phyloP scores from a whole-genome alignment of 1,140 invertebrate genomes.

The Euschistus heros region DNA sequence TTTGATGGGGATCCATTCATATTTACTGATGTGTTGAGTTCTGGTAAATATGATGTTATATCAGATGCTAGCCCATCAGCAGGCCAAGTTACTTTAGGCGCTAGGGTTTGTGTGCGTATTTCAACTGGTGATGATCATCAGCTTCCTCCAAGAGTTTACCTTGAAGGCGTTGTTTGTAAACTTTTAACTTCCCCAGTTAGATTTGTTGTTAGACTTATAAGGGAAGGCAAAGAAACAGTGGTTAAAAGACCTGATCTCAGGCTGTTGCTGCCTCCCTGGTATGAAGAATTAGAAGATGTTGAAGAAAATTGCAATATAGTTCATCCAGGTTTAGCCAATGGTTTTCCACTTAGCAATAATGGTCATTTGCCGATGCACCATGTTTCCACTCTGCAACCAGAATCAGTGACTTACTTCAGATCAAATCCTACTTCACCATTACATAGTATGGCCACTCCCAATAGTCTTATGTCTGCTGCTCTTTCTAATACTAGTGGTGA shows the following conservation, averaged over 20 bases:
- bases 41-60: slow-evolving; percentile 76
- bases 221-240: slow-evolving; percentile 38
- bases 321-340: slow-evolving; percentile 3
- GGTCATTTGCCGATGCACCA: slow-evolving; percentile 29
- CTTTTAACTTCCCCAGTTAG: slow-evolving; percentile 58
- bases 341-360: slow-evolving; percentile 16
- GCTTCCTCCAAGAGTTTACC: slow-evolving; percentile 51
- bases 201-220: slow-evolving; percentile 63
- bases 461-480: slow-evolving; percentile 38
- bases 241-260: slow-evolving; percentile 79
- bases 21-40: slow-evolving; percentile 38
- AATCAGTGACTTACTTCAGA: slow-evolving; percentile 34
- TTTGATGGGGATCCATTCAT: slow-evolving; percentile 48
- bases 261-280: slow-evolving; percentile 87
- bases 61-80: slow-evolving; percentile 83
- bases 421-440: slow-evolving; percentile 42
- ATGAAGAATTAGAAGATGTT: slow-evolving; percentile 77
- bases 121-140: slow-evolving; percentile 23
- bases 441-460: slow-evolving; percentile 39
- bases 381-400: slow-evolving; percentile 29
- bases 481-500: slow-evolving; percentile 45
- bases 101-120: slow-evolving; percentile 51
- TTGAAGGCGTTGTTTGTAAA: slow-evolving; percentile 70
- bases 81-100: slow-evolving; percentile 56
- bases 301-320: slow-evolving; percentile 25